Conservation (phyloP, 2,113 vertebrate genomes). For the Picathartes gymnocephalus region DNA sequence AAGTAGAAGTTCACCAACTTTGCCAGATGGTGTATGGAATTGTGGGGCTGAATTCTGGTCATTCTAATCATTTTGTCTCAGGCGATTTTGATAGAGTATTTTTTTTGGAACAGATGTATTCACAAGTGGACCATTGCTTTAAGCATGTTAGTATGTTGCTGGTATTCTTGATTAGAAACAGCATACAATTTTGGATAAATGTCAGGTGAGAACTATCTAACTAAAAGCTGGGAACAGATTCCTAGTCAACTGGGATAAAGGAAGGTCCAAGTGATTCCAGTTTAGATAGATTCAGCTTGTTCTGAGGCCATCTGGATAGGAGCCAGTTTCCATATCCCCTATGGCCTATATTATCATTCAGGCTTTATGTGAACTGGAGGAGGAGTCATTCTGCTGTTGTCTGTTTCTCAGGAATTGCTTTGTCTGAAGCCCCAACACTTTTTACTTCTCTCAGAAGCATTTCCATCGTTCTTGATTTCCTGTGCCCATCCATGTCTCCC, state of each 20-base stretch:
- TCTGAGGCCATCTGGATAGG: background rate
- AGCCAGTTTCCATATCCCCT: background rate
- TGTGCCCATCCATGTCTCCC: background rate
- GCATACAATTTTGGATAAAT: background rate
- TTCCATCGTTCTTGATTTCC: background rate
- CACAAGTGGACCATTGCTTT: background rate
- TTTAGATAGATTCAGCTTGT: background rate
- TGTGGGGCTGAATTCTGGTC: background rate
- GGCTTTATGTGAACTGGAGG: background rate
- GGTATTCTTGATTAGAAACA: background rate
- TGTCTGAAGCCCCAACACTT: background rate
- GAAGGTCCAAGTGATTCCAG: background rate
- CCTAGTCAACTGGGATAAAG: background rate
- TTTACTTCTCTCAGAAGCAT: background rate
- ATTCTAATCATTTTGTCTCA: background rate
- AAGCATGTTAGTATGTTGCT: background rate
- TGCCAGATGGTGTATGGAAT: background rate
- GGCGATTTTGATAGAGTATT: background rate
- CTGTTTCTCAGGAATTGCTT: background rate
- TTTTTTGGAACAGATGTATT: background rate
- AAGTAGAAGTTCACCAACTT: background rate
- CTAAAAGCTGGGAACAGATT: background rate
- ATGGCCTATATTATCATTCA: background rate
- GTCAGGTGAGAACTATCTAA: background rate
- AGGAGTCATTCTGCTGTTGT: background rate